phyloP scores from a whole-genome alignment of 2,888 invertebrate genomes.

The Diadegma fenestrale region DNA sequence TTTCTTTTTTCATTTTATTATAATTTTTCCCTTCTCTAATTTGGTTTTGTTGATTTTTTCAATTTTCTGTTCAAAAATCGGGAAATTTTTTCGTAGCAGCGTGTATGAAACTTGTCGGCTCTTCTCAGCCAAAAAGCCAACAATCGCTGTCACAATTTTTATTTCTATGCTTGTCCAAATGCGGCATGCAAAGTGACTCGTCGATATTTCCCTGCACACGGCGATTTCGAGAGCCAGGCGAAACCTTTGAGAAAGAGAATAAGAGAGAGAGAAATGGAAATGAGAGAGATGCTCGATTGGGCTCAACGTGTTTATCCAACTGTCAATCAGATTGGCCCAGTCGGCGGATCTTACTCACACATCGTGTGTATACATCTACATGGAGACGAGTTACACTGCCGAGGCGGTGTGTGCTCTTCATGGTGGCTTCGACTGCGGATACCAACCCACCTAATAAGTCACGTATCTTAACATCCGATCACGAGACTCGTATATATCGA shows the following conservation, averaged over 20 bases:
- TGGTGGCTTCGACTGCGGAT: conserved; percentile 48
- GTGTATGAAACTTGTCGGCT: background rate
- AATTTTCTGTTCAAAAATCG: background rate
- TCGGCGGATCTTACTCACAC: conserved; percentile 62
- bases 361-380: conserved; percentile 11
- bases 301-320: conserved; percentile 81
- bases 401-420: conserved; percentile 23
- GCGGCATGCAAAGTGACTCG: conserved; percentile 66
- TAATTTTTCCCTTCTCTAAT: background rate
- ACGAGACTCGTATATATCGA: conserved; percentile 57
- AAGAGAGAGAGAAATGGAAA: conserved; percentile 21
- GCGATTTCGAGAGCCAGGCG: conserved; percentile 27
- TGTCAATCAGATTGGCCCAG: conserved; percentile 77
- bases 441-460: conserved; percentile 72
- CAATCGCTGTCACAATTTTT: conserved; percentile 26
- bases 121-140: background rate
- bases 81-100: background rate
- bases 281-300: conserved; percentile 50
- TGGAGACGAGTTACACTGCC: background rate
- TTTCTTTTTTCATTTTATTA: background rate
- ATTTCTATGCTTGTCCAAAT: conserved; percentile 58
- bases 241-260: conserved; percentile 23
- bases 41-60: background rate
- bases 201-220: conserved; percentile 63
- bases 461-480: conserved; percentile 77